phyloP scores from a whole-genome alignment of 2,797 vertebrate species.

The Pseudochirops corinnae region DNA sequence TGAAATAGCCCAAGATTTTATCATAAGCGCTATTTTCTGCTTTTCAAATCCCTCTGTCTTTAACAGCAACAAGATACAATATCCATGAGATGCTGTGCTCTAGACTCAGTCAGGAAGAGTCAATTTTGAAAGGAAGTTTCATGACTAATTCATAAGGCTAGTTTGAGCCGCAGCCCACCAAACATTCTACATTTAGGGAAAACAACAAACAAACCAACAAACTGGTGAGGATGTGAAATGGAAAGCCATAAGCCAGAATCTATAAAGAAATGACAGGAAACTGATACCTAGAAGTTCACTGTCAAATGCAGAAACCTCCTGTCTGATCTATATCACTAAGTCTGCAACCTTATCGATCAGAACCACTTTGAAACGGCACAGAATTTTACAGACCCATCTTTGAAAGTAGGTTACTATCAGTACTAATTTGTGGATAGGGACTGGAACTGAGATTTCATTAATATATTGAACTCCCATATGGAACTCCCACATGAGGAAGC shows the following conservation, averaged over 20 bases:
- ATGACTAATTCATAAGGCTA: slow-evolving; percentile 64
- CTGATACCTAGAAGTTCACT: slow-evolving; percentile 41
- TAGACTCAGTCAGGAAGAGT: slow-evolving; percentile 47
- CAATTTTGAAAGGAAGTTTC: slow-evolving; percentile 66
- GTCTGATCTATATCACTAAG: background rate
- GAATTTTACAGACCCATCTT: background rate
- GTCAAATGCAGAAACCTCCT: background rate
- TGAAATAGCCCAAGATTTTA: slow-evolving; percentile 7
- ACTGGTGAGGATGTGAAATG: background rate
- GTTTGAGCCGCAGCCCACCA: slow-evolving; percentile 62
- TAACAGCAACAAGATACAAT: slow-evolving; percentile 56
- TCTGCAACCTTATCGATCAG: background rate
- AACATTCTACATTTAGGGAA: slow-evolving; percentile 48
- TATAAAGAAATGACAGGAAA: slow-evolving; percentile 54
- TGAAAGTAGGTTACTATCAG: background rate
- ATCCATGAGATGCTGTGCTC: slow-evolving; percentile 27
- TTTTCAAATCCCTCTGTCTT: slow-evolving; percentile 42
- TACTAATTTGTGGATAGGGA: background rate
- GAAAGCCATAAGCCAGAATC: slow-evolving; percentile 30
- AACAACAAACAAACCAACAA: background rate
- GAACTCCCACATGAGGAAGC: background rate
- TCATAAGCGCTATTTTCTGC: slow-evolving; percentile 26
- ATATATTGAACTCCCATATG: background rate
- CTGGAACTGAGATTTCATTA: background rate
- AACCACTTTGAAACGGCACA: background rate